Conservation (phyloP, 2,888 invertebrate genomes). For the Ennomos fuscantarius region DNA sequence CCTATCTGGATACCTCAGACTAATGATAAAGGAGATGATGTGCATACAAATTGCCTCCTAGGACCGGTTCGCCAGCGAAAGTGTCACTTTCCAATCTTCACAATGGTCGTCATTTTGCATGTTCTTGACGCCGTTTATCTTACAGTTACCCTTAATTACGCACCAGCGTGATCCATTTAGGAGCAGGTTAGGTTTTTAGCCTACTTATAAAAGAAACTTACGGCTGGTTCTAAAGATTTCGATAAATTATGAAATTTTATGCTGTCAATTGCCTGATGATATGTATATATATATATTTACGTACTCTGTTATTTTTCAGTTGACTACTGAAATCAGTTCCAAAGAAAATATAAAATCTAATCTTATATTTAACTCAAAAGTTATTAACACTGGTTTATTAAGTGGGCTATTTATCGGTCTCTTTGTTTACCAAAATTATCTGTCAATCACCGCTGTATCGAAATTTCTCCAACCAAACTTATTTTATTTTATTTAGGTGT, state of each 20-base stretch:
- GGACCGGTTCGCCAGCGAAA: constrained; percentile 56
- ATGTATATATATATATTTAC: no score
- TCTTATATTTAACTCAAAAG: no score
- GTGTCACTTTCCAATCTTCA: constrained; percentile 67
- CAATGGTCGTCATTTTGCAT: constrained; percentile 54
- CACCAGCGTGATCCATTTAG: constrained; percentile 2
- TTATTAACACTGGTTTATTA: no score
- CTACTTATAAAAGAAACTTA: no score
- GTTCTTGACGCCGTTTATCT: constrained; percentile 40
- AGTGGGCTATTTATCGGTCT: no score
- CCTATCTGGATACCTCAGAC: neutral
- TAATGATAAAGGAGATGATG: constrained; percentile 27
- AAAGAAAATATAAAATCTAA: no score
- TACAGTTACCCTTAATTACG: constrained; percentile 24
- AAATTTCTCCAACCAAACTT: neutral
- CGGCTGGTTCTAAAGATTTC: no score
- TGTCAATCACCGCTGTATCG: constrained; percentile 2
- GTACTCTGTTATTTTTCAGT: no score
- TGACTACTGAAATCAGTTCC: no score
- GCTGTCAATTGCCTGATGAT: no score
- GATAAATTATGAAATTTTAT: no score
- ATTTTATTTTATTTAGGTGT: constrained; percentile 4
- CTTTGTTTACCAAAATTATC: neutral
- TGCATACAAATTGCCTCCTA: constrained; percentile 13
- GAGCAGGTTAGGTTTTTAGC: neutral